Evolutionary conservation across 2,113 vertebrate species (phyloP).

Genomic region (Macquaria ambigua): DNA sequence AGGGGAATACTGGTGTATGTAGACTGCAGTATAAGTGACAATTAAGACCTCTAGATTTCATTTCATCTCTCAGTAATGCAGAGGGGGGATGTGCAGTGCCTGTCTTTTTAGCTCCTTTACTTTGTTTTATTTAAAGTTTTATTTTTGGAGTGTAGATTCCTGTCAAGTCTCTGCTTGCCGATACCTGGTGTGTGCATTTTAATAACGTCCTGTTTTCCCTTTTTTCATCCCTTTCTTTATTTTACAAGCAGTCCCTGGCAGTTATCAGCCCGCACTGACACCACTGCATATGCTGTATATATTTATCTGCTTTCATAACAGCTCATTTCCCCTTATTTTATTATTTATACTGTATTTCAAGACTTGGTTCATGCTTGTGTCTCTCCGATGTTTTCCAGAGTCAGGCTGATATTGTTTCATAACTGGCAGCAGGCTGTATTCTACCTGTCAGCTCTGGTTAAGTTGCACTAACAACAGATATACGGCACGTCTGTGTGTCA

Average conservation of each 20-base stretch:
- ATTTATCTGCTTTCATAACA: constrained; percentile 15
- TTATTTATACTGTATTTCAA: not conserved
- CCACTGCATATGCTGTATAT: not conserved
- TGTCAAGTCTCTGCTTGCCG: not conserved
- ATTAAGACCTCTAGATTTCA: constrained; percentile 32
- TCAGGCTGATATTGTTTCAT: constrained; percentile 3
- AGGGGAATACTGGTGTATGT: not conserved
- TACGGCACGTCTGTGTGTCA: not conserved
- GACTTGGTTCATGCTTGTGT: not conserved
- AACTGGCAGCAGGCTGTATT: constrained; percentile 8
- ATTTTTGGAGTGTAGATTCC: constrained; percentile 14
- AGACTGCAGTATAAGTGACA: not conserved
- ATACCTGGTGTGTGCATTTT: not conserved
- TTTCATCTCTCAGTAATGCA: constrained; percentile 12
- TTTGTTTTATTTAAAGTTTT: constrained; percentile 17
- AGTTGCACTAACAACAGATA: not conserved
- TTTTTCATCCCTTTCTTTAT: not conserved
- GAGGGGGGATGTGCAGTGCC: not conserved
- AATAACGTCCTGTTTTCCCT: not conserved
- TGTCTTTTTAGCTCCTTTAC: not conserved
- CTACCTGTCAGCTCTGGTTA: constrained; percentile 31
- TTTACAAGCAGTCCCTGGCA: constrained; percentile 12
- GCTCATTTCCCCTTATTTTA: not conserved
- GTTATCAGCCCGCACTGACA: constrained; percentile 15
- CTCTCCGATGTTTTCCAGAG: not conserved